phyloP scores from a whole-genome alignment of 2,888 invertebrate genomes.

The Alloplasta piceator region DNA sequence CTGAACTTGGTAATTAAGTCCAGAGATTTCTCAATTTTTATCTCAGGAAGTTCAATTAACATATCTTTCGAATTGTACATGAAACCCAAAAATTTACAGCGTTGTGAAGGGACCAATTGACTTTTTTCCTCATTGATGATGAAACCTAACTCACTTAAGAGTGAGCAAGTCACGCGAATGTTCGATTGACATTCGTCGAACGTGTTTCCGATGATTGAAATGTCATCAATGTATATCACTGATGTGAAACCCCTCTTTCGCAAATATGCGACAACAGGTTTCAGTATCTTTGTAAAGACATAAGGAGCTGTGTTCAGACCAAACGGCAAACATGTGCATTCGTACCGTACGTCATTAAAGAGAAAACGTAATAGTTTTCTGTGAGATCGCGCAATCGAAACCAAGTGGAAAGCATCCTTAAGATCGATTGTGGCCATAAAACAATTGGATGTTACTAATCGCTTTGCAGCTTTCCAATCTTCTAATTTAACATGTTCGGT shows the following conservation, averaged over 20 bases:
- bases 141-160: conserved; percentile 36
- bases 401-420: conserved; percentile 39
- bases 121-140: conserved; percentile 52
- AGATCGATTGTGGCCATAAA: conserved; percentile 10
- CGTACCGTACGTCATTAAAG: no score
- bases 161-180: neutral
- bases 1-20: conserved; percentile 26
- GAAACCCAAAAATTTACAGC: conserved; percentile 30
- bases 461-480: conserved; percentile 62
- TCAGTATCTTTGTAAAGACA: conserved; percentile 36
- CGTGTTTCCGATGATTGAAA: conserved; percentile 23
- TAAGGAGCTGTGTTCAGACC: conserved; percentile 20
- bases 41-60: conserved; percentile 38
- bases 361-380: no score
- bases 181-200: conserved; percentile 5
- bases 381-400: no score
- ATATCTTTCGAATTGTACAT: conserved; percentile 28
- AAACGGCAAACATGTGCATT: conserved; percentile 36
- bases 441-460: conserved; percentile 27
- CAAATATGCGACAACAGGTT: neutral
- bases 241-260: conserved; percentile 22
- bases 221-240: conserved; percentile 39
- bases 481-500: conserved; percentile 71
- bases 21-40: conserved; percentile 31
- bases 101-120: conserved; percentile 20